phyloP scores from a whole-genome alignment of 2,888 invertebrate species.

The Sisyra nigra region DNA sequence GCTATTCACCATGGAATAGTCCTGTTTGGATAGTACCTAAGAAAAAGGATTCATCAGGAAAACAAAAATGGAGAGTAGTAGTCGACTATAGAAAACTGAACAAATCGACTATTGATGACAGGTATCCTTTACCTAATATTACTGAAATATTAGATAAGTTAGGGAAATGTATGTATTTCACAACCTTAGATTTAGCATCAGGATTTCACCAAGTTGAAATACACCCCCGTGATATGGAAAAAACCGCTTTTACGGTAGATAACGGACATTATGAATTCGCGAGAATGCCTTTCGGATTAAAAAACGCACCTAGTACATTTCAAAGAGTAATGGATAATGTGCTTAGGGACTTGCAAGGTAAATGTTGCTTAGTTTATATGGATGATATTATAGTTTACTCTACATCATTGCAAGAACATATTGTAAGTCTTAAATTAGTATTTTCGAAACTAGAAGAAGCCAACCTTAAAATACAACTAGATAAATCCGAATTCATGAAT shows the following conservation, averaged over 20 bases:
- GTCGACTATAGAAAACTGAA: constrained; percentile 19
- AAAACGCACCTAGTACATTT: constrained; percentile 14
- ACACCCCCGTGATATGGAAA: constrained; percentile 11
- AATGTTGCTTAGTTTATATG: constrained; percentile 12
- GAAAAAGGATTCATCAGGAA: constrained; percentile 18
- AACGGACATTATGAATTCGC: constrained; percentile 14
- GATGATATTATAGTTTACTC: constrained; percentile 15
- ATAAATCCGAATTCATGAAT: constrained; percentile 13
- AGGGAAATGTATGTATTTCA: constrained; percentile 14
- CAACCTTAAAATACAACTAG: constrained; percentile 12
- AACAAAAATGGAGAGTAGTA: constrained; percentile 19
- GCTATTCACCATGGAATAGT: constrained; percentile 19
- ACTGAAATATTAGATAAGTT: constrained; percentile 12
- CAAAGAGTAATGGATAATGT: constrained; percentile 13
- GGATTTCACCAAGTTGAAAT: constrained; percentile 16
- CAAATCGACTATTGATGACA: constrained; percentile 17
- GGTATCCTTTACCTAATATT: too few relatives aligned
- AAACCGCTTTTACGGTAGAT: constrained; percentile 15
- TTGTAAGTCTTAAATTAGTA: constrained; percentile 8
- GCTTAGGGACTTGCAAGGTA: constrained; percentile 7
- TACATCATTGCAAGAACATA: constrained; percentile 12
- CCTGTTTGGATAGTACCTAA: constrained; percentile 23
- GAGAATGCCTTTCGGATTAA: constrained; percentile 14
- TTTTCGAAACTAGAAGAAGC: constrained; percentile 9
- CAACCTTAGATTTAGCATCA: constrained; percentile 13